These are phyloP conservation scores for Sitobion miscanthi DNA, from an alignment of 1,140 invertebrate species.

Conservation along the genomic window DNA sequence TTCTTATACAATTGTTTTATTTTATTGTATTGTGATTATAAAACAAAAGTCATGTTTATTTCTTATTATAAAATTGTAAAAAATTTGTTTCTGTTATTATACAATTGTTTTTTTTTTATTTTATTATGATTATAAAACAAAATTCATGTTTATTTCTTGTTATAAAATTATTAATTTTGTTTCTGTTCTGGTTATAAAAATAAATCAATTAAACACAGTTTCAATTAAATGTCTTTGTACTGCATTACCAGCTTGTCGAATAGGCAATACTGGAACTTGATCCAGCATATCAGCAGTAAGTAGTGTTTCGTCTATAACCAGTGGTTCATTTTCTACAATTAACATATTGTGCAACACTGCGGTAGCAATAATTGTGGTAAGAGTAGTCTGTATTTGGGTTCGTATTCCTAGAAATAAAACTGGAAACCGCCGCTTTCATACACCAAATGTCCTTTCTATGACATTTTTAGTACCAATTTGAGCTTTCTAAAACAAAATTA, in stretches of 20 bases:
- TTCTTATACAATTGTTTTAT: no score
- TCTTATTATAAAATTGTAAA: no score
- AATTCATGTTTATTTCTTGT: no score
- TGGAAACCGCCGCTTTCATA: not conserved
- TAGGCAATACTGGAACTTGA: not conserved
- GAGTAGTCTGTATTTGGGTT: not conserved
- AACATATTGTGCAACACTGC: constrained; percentile 44
- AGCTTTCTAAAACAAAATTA: not conserved
- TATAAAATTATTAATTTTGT: no score
- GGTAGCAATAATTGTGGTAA: constrained; percentile 29
- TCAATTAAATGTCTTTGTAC: not conserved
- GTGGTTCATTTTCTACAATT: not conserved
- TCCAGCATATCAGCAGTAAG: not conserved
- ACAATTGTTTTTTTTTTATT: no score
- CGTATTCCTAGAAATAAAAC: not conserved
- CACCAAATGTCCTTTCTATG: not conserved
- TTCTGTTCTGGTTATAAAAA: no score
- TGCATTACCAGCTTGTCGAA: not conserved
- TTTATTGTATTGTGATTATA: no score
- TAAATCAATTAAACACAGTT: not conserved
- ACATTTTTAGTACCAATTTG: not conserved
- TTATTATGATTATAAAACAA: no score
- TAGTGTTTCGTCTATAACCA: not conserved
- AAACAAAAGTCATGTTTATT: no score
- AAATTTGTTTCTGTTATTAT: no score